Evolutionary conservation across 2,797 vertebrate species (phyloP), one percentile per base, ranked within the genome.

Genomic region (Onychomys leucogaster): DNA sequence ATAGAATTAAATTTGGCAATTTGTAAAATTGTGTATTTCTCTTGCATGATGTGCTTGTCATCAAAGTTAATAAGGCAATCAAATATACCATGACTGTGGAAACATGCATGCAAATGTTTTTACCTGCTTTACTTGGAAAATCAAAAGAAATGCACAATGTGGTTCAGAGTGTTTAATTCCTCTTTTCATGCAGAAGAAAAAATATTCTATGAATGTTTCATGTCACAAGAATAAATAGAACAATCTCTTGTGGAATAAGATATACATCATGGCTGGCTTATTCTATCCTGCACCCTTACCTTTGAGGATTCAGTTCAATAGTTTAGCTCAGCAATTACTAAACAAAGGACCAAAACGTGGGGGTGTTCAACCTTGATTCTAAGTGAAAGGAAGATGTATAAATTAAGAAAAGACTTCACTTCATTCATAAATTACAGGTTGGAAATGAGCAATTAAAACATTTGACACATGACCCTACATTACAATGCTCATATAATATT

Each of bases 1-100:
- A 5, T 65, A 88, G 17, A 88, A 85, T 90, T 75, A 91, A 76
- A 32, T 91, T 95, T 93, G 78, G 49, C 59, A 73, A 46, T 83
- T 80, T n/a, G 57, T 12, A 73, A 25, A 46, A 34, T 17, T n/a
- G n/a, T 78, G 29, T 65, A 49, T 71, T 86, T 80, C 34, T 5
- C 49, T 3, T 69, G 37, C 85, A 16, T 77, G 25, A 37, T 2
- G 80, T 5, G 5, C 52, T 65, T 63, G 13, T 10, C 10, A 49
- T 65, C 10, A 37, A 91, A 91, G 59, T 84, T 76, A 96, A 34
- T 59, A 91, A 81, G 77, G 5, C 7, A 69, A 61, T 43, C 27
- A 82, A 69, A 80, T 81, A 10, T 19, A 32, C 11, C 0, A 37
- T 73, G 52, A 65, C 19, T 71, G 80, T 81, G 59, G 23, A 67